These are phyloP conservation scores for Mastacembelus armatus DNA, from an alignment of 2,797 vertebrate species.

Conservation along the genomic window DNA sequence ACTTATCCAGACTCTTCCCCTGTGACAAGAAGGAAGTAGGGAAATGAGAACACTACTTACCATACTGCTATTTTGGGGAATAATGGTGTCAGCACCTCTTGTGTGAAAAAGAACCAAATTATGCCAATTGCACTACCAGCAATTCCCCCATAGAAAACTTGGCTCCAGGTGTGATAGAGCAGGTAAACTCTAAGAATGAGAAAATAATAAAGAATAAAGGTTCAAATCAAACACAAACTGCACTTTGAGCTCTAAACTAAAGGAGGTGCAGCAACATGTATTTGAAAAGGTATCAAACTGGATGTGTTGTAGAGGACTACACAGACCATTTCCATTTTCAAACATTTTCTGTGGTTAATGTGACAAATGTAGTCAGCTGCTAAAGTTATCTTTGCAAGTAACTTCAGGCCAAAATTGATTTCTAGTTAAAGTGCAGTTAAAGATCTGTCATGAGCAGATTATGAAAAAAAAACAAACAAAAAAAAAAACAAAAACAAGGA, in stretches of 20 bases:
- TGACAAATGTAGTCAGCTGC: too few species aligned
- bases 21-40: conserved; percentile 30
- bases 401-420: too few species aligned
- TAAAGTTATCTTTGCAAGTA: too few species aligned
- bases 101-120: conserved; percentile 96
- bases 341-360: too few species aligned
- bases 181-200: conserved; percentile 91
- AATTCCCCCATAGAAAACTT: conserved; percentile 93
- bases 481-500: not conserved
- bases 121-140: conserved; percentile 91
- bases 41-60: conserved; percentile 81
- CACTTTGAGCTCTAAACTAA: not conserved
- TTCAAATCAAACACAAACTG: not conserved
- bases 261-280: not conserved
- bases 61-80: conserved; percentile 98
- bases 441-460: too few species aligned
- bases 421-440: too few species aligned
- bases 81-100: conserved; percentile 96
- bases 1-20: conserved; percentile 41
- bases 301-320: too few species aligned
- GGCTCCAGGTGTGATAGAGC: conserved; percentile 98
- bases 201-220: conserved; percentile 1
- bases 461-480: too few species aligned
- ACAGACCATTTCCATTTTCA: too few species aligned
- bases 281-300: not conserved